Evolutionary conservation across 2,797 vertebrate species (phyloP), one percentile per base, ranked within the genome.

Genomic region (Tenualosa thibaudeaui): DNA sequence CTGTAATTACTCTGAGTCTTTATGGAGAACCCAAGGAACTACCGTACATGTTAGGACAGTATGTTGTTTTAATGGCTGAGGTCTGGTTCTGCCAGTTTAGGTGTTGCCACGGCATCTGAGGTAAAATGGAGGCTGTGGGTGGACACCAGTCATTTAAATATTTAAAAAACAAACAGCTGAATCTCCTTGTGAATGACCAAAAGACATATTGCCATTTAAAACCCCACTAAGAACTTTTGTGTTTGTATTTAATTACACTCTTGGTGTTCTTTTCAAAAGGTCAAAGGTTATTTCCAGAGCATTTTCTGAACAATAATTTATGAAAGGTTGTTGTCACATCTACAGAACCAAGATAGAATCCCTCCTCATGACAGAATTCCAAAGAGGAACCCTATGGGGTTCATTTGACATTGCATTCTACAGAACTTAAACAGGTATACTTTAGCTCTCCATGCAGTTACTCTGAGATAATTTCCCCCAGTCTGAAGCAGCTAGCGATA

Each of bases 71-170:
- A 78, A 43, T 78, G 71, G 68, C 31, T 43, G 37, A 10, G 2
- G 40, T 46, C 71, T 78, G 71, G 71, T 78, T 78, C 37, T 78
- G 15, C 71, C 71, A 78, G 71, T 78, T 78, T 46, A 78, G 19
- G 12, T 9, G 6, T 78, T 37, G 40, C 15, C 19, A 12, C 8
- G 37, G 15, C 12, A 22, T 71, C 9, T 71, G 31, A 71, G 65
- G 65, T 71, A 1, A 71, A 40, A 13, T 13, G 40, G 37, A 75
- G 71, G 68, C 15, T 1, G 40, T 78, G 71, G 71, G 71, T 46
- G 71, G 71, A 78, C 71, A 19, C 71, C 71, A 10, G 17, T 78
- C 46, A 37, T 46, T 78, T 6, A 78, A 43, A 43, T 43, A 46
- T 43, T 43, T 43, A 46, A 78, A 78, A 78, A 78, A 78, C 37